Evolutionary conservation across 2,888 invertebrate species (phyloP).

Genomic region (Agrilus biguttatus): DNA sequence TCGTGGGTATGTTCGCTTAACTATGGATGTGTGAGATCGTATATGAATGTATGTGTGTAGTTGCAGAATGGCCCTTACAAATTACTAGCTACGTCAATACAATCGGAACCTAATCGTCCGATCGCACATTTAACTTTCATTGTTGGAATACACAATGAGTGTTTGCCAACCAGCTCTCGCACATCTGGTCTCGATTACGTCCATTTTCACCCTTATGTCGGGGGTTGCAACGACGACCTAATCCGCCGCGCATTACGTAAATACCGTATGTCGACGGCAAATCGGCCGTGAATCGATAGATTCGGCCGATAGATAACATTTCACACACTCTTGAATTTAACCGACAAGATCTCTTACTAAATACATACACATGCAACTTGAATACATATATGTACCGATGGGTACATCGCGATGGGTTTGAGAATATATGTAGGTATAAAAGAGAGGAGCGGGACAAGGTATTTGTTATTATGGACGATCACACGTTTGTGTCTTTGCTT

Average conservation of each 20-base stretch:
- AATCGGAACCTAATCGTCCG: conserved; percentile 30
- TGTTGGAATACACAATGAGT: conserved; percentile 28
- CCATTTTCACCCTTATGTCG: conserved; percentile 14
- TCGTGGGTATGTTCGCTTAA: no score
- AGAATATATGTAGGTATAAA: no score
- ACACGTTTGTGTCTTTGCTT: no score
- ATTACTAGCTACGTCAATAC: conserved; percentile 30
- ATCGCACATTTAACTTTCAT: conserved; percentile 32
- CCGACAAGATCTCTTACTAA: conserved; percentile 8
- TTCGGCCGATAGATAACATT: conserved; percentile 26
- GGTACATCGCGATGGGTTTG: no score
- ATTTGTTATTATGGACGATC: no score
- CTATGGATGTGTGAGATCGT: no score
- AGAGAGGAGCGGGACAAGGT: no score
- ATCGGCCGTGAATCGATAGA: conserved; percentile 28
- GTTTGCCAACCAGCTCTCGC: conserved; percentile 27
- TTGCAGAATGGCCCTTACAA: conserved; percentile 27
- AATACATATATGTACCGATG: no score
- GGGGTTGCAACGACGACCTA: conserved; percentile 15
- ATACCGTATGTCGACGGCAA: conserved; percentile 26
- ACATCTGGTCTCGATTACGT: conserved; percentile 27
- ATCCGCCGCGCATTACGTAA: conserved; percentile 24
- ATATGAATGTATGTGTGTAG: neutral
- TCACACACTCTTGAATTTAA: conserved; percentile 26
- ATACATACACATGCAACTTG: no score